phyloP scores from a whole-genome alignment of 2,888 invertebrate genomes.

The Willowsia nigromaculata region DNA sequence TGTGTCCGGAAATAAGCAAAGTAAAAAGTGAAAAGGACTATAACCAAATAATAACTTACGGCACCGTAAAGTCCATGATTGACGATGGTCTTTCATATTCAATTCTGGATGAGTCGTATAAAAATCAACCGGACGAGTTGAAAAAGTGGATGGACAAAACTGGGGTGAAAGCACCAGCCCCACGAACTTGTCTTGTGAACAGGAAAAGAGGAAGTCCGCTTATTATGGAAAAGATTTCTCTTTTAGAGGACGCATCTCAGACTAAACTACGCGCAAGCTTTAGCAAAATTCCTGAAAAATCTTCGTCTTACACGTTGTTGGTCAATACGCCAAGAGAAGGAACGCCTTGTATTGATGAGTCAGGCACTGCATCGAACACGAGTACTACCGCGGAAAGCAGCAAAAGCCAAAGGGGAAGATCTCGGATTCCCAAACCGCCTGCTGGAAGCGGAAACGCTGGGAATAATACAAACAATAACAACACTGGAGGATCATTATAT shows the following conservation, averaged over 20 bases:
- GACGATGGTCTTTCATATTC: conserved; percentile 86
- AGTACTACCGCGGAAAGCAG: too few relatives aligned
- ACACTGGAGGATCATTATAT: background rate
- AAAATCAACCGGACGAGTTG: conserved; percentile 71
- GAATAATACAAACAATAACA: background rate
- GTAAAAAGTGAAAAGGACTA: conserved; percentile 84
- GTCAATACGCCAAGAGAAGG: background rate
- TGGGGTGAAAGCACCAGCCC: conserved; percentile 67
- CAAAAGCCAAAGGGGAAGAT: background rate
- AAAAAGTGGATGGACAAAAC: conserved; percentile 74
- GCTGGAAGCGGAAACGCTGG: background rate
- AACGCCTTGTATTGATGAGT: background rate
- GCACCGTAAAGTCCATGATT: conserved; percentile 88
- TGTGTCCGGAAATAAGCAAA: conserved; percentile 83
- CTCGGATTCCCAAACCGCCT: background rate
- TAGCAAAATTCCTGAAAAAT: conserved; percentile 1
- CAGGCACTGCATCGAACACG: background rate
- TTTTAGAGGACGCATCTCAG: conserved; percentile 43
- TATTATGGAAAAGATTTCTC: background rate
- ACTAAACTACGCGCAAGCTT: background rate
- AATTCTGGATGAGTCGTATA: conserved; percentile 74
- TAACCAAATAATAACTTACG: conserved; percentile 85
- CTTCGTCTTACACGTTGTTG: conserved; percentile 9
- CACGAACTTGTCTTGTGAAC: conserved; percentile 16
- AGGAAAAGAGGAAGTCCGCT: background rate